These are phyloP conservation scores for Phaetusa simplex DNA, from an alignment of 2,113 vertebrate species.

Conservation along the genomic window DNA sequence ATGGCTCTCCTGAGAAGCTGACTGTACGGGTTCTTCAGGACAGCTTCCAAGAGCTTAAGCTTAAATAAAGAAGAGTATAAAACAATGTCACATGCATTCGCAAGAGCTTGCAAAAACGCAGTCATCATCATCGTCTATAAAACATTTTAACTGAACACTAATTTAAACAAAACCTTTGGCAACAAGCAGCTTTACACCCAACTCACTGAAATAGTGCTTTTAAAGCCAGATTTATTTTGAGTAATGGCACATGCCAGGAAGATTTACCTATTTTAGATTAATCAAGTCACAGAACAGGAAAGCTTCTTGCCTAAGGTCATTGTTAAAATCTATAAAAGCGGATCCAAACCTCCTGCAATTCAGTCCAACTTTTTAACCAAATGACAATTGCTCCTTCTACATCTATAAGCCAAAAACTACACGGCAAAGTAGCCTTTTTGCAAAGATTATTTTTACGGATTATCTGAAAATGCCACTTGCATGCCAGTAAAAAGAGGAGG, in stretches of 20 bases:
- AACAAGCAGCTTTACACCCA: neutral
- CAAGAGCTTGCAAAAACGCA: neutral
- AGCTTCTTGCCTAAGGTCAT: neutral
- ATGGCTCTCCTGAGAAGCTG: neutral
- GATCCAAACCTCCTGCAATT: neutral
- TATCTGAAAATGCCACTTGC: neutral
- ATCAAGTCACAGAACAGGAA: neutral
- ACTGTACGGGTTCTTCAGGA: neutral
- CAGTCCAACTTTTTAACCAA: neutral
- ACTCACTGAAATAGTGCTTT: neutral
- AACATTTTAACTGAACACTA: neutral
- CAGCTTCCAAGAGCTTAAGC: neutral
- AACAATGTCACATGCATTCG: accelerated
- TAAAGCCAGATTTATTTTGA: neutral
- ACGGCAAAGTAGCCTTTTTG: neutral
- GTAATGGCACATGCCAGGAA: neutral
- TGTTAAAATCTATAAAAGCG: neutral
- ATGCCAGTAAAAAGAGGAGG: neutral
- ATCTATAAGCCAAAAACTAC: neutral
- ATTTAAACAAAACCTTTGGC: neutral
- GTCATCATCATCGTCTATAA: neutral
- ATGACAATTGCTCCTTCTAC: neutral
- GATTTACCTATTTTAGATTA: neutral
- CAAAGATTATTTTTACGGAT: neutral
- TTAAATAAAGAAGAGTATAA: neutral